Percentiles rank a stretch among this genome's conserved stretches.
Conservation (phyloP, 2,888 invertebrate species). For the Noctua janthina region DNA sequence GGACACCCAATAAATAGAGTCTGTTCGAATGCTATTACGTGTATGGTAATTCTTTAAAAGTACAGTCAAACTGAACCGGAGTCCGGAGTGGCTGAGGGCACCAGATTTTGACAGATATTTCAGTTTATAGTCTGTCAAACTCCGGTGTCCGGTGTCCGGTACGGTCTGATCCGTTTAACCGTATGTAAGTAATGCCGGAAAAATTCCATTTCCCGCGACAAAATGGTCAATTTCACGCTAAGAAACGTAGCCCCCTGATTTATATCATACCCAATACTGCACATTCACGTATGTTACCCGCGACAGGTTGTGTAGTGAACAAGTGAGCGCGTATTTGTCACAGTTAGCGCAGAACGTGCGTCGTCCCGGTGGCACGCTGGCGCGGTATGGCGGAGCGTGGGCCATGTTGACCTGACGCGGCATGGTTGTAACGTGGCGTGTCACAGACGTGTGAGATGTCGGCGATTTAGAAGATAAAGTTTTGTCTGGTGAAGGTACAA, state of each 20-base stretch:
- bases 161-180: not conserved
- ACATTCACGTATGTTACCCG: conserved; percentile 23
- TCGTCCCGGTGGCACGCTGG: not conserved
- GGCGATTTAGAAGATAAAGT: not conserved
- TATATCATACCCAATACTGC: conserved; percentile 3
- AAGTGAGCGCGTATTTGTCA: conserved; percentile 53
- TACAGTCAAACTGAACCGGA: not conserved
- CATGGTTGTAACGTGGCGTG: conserved; percentile 20
- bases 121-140: not conserved
- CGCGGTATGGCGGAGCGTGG: not conserved
- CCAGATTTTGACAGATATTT: not conserved
- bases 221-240: conserved; percentile 14
- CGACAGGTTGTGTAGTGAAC: conserved; percentile 35
- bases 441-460: conserved; percentile 5
- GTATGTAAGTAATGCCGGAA: not conserved
- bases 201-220: not conserved
- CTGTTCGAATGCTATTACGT: not conserved
- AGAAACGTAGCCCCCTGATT: conserved; percentile 27
- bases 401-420: conserved; percentile 34
- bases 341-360: conserved; percentile 47
- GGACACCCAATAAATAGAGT: not conserved
- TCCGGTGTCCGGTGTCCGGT: not conserved
- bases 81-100: not conserved
- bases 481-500: not conserved
- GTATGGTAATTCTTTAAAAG: not conserved